phyloP scores from a whole-genome alignment of 2,888 invertebrate species.

The Arrhopalites spinosus region DNA sequence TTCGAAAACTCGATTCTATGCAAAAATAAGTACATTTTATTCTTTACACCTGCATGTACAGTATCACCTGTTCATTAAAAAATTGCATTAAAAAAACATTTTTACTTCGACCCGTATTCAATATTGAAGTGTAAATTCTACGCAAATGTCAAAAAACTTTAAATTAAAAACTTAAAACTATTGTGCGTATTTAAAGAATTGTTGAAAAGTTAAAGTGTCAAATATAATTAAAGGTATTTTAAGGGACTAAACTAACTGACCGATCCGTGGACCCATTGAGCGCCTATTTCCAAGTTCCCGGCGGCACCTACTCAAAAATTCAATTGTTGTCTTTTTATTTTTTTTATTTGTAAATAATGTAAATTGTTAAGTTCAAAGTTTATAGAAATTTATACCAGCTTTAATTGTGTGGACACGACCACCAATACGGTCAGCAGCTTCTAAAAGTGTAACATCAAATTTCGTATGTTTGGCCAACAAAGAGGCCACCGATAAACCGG shows the following conservation, averaged over 20 bases:
- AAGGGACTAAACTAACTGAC: background rate
- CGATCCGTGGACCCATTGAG: constrained; percentile 30
- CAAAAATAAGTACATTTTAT: too few relatives aligned
- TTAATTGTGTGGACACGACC: constrained; percentile 79
- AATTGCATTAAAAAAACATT: too few relatives aligned
- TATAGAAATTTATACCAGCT: constrained; percentile 64
- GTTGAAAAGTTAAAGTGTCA: background rate
- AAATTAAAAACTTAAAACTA: background rate
- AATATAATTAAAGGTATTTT: too few relatives aligned
- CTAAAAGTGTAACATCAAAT: constrained; percentile 77
- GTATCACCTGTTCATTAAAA: too few relatives aligned
- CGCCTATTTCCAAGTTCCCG: constrained; percentile 19
- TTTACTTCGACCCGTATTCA: background rate
- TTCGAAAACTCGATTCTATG: too few relatives aligned
- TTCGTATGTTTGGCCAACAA: constrained; percentile 78
- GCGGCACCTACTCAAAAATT: background rate
- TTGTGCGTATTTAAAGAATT: background rate
- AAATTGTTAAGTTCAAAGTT: background rate
- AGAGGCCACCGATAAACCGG: constrained; percentile 83
- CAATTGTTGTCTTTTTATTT: background rate
- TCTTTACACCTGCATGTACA: too few relatives aligned
- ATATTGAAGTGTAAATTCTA: background rate
- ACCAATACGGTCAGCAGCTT: constrained; percentile 79
- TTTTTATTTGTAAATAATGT: background rate
- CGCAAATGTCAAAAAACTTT: background rate